Percentiles rank a stretch among this genome's conserved stretches.
phyloP scores from a whole-genome alignment of 2,888 invertebrate species.

The Desoria tigrina region DNA sequence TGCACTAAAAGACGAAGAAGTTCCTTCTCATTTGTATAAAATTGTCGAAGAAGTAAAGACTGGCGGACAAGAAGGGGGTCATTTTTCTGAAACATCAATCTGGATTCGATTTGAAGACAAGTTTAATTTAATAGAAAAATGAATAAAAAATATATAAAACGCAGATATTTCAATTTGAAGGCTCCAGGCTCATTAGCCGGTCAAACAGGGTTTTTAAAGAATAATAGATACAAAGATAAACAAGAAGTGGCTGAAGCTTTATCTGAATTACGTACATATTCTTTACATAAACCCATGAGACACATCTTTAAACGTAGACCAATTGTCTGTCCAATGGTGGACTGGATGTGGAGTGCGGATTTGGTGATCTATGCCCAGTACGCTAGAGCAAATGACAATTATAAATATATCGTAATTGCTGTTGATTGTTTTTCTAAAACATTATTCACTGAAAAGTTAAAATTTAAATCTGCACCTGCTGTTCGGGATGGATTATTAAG shows the following conservation, averaged over 20 bases:
- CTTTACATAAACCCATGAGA: neutral
- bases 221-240: conserved; percentile 1
- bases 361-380: neutral
- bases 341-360: neutral
- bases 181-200: neutral
- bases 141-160: conserved; percentile 1
- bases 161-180: neutral
- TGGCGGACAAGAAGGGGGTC: neutral
- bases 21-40: neutral
- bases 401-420: neutral
- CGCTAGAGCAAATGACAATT: neutral
- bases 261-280: neutral
- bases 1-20: too few relatives aligned
- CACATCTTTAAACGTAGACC: neutral
- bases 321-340: neutral
- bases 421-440: neutral
- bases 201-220: neutral
- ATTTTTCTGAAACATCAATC: neutral
- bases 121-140: neutral
- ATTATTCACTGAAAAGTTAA: neutral
- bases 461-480: neutral
- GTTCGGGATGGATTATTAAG: neutral
- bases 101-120: conserved; percentile 3
- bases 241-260: neutral
- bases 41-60: neutral